Conservation (phyloP, 1,140 invertebrate genomes). For the Drepana arcuata region DNA sequence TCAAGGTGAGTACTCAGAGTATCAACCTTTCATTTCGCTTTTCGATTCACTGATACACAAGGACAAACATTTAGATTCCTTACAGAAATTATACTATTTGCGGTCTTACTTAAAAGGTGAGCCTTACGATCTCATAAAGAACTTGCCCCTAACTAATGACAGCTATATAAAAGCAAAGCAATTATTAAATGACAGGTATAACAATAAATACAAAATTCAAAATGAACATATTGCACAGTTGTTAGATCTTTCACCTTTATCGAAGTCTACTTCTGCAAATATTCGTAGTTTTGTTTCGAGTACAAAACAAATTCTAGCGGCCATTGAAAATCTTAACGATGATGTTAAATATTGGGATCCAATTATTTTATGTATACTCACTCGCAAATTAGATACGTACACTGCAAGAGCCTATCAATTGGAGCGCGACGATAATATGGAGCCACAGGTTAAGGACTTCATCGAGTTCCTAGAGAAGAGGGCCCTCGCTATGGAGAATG, state of each 20-base stretch:
- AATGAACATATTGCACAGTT: background rate
- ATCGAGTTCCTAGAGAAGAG: conserved; percentile 6
- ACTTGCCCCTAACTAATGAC: conserved; percentile 2
- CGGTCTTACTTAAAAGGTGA: conserved; percentile 6
- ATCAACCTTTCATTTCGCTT: conserved; percentile 4
- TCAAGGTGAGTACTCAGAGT: conserved; percentile 5
- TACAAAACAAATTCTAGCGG: conserved; percentile 4
- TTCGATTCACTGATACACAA: conserved; percentile 9
- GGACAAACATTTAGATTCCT: conserved; percentile 1
- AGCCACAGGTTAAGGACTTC: conserved; percentile 5
- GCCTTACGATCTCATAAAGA: conserved; percentile 12
- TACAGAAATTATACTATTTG: conserved; percentile 12
- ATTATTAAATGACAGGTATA: conserved; percentile 4
- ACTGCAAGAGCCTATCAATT: conserved; percentile 4
- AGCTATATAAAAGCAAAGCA: conserved; percentile 5
- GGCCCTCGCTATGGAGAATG: conserved; percentile 9
- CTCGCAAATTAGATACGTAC: conserved; percentile 7
- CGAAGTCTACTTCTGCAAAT: conserved; percentile 1
- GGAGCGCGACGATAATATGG: background rate
- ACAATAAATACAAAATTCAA: conserved; percentile 6
- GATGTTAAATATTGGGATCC: conserved; percentile 4
- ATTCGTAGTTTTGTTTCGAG: conserved; percentile 7
- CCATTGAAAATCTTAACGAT: conserved; percentile 4
- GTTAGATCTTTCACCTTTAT: background rate
- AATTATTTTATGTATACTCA: conserved; percentile 8